Percentiles rank a stretch among this genome's conserved stretches.
Evolutionary conservation across 2,888 invertebrate species (phyloP).

Genomic region (Tridacna gigas): DNA sequence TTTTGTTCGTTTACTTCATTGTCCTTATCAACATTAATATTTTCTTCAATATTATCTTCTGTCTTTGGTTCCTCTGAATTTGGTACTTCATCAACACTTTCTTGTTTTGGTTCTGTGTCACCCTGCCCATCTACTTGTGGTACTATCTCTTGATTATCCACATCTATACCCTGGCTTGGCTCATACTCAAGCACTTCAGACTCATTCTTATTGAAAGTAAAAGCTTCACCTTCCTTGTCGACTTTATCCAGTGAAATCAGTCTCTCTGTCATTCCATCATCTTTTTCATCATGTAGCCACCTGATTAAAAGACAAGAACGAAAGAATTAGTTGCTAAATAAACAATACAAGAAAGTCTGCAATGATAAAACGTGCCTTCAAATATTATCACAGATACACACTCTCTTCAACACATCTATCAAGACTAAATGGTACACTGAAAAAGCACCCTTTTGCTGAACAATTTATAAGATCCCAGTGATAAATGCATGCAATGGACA

Average conservation of each 20-base stretch:
- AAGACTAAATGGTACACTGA: too few species aligned
- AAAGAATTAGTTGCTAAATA: too few species aligned
- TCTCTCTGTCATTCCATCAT: conserved; percentile 72
- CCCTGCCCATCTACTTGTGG: not conserved
- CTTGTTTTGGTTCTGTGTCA: not conserved
- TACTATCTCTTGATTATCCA: not conserved
- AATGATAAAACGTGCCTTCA: too few species aligned
- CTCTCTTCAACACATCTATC: too few species aligned
- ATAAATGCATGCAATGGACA: too few species aligned
- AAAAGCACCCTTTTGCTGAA: too few species aligned
- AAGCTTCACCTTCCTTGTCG: conserved; percentile 30
- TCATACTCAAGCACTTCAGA: too few species aligned
- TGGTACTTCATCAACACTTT: not conserved
- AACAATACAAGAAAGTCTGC: too few species aligned
- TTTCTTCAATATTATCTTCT: not conserved
- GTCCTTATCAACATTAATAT: not conserved
- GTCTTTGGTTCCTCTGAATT: not conserved
- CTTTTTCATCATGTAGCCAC: conserved; percentile 74
- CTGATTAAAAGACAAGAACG: conserved; percentile 36
- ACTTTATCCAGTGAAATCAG: conserved; percentile 70
- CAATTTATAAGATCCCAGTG: too few species aligned
- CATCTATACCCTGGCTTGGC: not conserved
- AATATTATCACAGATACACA: too few species aligned
- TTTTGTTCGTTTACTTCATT: not conserved
- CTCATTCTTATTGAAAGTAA: not conserved